Percentiles rank a stretch among this genome's conserved stretches.
Evolutionary conservation across 2,888 invertebrate genomes (phyloP).

Genomic region (Subacronicta megacephala): DNA sequence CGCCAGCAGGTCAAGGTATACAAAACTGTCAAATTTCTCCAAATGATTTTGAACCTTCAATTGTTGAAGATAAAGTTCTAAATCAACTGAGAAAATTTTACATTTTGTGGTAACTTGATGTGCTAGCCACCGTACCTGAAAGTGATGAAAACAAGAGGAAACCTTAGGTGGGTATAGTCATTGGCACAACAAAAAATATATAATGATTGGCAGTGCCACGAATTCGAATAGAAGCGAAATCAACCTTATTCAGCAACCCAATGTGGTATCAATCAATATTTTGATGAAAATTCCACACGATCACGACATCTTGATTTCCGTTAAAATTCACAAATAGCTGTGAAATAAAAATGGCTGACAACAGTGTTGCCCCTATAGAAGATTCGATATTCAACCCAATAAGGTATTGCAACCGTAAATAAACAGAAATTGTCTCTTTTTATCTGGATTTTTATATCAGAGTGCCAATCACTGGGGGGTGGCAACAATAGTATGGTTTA

Average conservation of each 20-base stretch:
- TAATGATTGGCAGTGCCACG: conserved; percentile 38
- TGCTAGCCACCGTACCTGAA: no score
- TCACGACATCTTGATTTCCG: neutral
- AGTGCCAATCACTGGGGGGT: conserved; percentile 30
- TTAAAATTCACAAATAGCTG: conserved; percentile 23
- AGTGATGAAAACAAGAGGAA: conserved; percentile 22
- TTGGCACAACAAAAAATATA: conserved; percentile 40
- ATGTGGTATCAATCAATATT: conserved; percentile 38
- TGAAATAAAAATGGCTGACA: conserved; percentile 33
- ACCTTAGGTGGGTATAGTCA: conserved; percentile 40
- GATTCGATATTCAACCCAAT: conserved; percentile 33
- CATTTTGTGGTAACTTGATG: no score
- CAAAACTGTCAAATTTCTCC: no score
- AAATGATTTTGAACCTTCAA: no score
- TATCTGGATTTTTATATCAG: conserved; percentile 30
- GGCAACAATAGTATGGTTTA: no score
- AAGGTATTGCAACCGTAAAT: conserved; percentile 31
- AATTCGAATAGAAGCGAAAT: conserved; percentile 37
- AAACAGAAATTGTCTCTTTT: conserved; percentile 37
- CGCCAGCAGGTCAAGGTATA: no score
- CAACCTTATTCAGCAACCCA: conserved; percentile 37
- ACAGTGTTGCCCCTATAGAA: conserved; percentile 32
- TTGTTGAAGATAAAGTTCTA: no score
- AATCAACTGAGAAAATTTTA: no score
- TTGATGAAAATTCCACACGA: conserved; percentile 21